phyloP scores from a whole-genome alignment of 2,113 vertebrate genomes.

The Hymenochirus boettgeri region DNA sequence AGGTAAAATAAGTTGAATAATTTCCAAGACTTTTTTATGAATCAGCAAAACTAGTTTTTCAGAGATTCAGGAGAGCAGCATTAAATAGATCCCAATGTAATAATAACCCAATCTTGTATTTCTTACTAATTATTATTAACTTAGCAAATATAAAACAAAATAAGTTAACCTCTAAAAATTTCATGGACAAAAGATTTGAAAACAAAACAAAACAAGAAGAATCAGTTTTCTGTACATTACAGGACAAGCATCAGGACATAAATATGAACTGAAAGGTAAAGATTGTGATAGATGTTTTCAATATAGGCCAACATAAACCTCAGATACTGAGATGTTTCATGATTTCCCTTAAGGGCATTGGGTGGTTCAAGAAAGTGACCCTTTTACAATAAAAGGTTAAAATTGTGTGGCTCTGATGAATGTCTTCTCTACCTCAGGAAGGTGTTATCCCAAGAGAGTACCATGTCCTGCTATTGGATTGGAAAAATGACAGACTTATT shows the following conservation, averaged over 20 bases:
- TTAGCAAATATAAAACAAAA: no score
- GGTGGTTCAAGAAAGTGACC: slow-evolving; percentile 37
- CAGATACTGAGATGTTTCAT: slow-evolving; percentile 1
- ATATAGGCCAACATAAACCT: slow-evolving; percentile 24
- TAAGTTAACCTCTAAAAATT: no score
- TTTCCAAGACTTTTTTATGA: no score
- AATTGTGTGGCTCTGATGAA: slow-evolving; percentile 36
- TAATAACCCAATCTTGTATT: no score
- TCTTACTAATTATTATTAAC: no score
- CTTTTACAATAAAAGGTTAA: slow-evolving; percentile 41
- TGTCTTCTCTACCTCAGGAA: slow-evolving; percentile 28
- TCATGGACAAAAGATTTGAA: no score
- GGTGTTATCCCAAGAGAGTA: slow-evolving; percentile 9
- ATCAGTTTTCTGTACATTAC: slow-evolving; percentile 9
- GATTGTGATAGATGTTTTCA: slow-evolving; percentile 37
- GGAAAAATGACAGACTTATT: slow-evolving; percentile 36
- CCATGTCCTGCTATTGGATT: slow-evolving; percentile 14
- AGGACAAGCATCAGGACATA: slow-evolving; percentile 23
- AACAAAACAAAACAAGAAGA: no score
- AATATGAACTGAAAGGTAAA: slow-evolving; percentile 31
- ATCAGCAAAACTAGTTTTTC: no score
- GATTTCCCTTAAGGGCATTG: slow-evolving; percentile 36
- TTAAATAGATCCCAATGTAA: no score
- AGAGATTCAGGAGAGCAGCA: no score
- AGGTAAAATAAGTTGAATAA: no score